Base-by-base conservation (phyloP, 2,797 vertebrate genomes). In the Crax fasciolata region DNA sequence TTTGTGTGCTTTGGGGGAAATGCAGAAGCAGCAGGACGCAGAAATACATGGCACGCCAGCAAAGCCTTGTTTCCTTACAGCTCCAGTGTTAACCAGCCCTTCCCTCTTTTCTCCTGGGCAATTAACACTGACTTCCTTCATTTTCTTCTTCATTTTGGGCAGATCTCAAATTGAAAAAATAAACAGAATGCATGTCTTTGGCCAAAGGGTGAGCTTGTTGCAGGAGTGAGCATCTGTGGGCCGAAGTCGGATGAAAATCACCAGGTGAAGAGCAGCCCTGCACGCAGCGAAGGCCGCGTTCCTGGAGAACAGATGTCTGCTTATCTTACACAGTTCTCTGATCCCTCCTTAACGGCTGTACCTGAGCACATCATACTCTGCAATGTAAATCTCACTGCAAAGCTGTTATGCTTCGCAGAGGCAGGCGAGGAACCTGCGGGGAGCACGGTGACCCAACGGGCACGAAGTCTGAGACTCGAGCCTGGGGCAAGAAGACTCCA, bases 271-370 rank as follows among this genome's bases (percentile, higher is more conserved):
- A 41, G 7, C 19, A 80, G 83, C 70, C 28, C 32, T 20, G 58
- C 58, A 38, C 62, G 5, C 6, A 30, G 46, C 35, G 21, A 89
- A 82, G 12, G 68, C 67, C 89, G 87, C 55, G 38, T 59, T 89
- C 78, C 5, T 52, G 72, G 51, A 74, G 79, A 88, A 38, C 75
- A 81, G 90, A 68, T 84, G 74, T 46, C 84, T 84, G 87, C 84
- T 92, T 89, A 82, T 76, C 84, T 72, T 25, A 41, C 49, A 28
- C 24, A 49, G 70, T 80, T 85, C 74, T 88, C 89, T 89, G 81
- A 84, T 86, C 81, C 90, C 57, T 68, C 84, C 67, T 89, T 92
- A 93, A 91, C 16, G 13, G 65, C 74, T 81, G 19, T n/a, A 55
- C 38, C 77, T 66, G 80, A 90, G 77, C 89, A 75, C 71, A 39